Percentiles rank a stretch among this genome's conserved stretches.
Conservation (phyloP, 2,888 invertebrate species). For the Pterobdella sp. region DNA sequence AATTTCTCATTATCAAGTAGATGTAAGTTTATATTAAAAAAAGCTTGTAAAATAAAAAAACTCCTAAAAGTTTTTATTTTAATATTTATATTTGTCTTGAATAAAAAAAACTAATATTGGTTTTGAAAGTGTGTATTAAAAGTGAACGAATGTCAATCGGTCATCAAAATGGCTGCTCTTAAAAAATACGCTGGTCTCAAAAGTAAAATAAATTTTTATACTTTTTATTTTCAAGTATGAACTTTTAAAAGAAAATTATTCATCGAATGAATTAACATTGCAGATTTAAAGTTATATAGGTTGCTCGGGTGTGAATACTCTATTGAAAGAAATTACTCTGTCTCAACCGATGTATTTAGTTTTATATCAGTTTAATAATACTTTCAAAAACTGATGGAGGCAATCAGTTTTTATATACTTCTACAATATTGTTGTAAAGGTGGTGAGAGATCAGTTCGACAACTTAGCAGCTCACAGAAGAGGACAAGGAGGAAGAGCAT, state of each 20-base stretch:
- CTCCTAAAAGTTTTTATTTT: not conserved
- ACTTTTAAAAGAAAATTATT: not conserved
- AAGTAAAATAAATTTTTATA: not conserved
- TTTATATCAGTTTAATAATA: not conserved
- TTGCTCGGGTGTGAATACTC: not conserved
- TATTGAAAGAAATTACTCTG: not conserved
- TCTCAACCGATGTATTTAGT: not conserved
- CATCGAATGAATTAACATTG: not conserved
- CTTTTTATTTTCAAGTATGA: not conserved
- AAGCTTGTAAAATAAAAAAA: no score
- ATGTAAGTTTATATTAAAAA: no score
- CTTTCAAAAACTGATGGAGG: no score
- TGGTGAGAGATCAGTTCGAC: constrained; percentile 30
- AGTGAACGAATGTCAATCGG: constrained; percentile 14
- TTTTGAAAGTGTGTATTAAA: not conserved
- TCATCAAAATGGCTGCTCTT: constrained; percentile 10
- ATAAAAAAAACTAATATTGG: not conserved
- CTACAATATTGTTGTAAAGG: no score
- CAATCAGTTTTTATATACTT: no score
- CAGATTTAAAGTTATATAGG: not conserved
- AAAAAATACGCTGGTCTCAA: constrained; percentile 1
- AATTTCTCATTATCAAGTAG: no score
- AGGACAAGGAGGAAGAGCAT: constrained; percentile 69
- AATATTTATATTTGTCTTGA: not conserved
- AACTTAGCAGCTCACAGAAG: constrained; percentile 42